These are phyloP conservation scores for Diorhabda sublineata DNA, from an alignment of 1,140 invertebrate genomes.

Conservation along the genomic window DNA sequence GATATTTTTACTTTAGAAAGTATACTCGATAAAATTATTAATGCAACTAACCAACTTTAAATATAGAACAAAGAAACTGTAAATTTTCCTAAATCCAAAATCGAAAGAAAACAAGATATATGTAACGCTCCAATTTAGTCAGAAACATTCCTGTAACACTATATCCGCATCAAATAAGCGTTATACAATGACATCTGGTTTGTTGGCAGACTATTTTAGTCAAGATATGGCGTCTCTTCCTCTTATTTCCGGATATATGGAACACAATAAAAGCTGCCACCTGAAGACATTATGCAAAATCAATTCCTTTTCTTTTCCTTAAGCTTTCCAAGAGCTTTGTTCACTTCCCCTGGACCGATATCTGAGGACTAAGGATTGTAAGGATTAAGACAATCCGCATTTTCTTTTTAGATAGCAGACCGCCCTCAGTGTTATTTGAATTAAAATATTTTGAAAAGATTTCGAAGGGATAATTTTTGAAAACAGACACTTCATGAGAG, in stretches of 20 bases:
- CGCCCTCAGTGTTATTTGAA: conserved; percentile 16
- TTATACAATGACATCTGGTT: conserved; percentile 40
- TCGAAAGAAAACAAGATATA: conserved; percentile 5
- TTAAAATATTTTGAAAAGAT: conserved; percentile 18
- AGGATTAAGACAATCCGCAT: conserved; percentile 44
- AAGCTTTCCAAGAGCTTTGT: conserved; percentile 28
- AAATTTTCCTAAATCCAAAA: conserved; percentile 3
- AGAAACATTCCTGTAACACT: conserved; percentile 22
- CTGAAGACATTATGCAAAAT: conserved; percentile 49
- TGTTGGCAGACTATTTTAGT: conserved; percentile 38
- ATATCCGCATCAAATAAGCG: conserved; percentile 37
- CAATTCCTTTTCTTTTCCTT: conserved; percentile 44
- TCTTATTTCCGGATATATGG: conserved; percentile 43
- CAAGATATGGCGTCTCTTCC: conserved; percentile 29
- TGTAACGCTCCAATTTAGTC: neutral
- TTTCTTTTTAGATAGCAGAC: conserved; percentile 25
- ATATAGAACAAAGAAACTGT: neutral
- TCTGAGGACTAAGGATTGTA: conserved; percentile 28
- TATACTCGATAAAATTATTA: too few species aligned
- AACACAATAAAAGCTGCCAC: conserved; percentile 44
- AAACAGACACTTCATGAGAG: conserved; percentile 7
- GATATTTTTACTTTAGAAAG: too few species aligned
- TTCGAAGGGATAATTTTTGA: conserved; percentile 4
- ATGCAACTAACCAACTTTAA: too few species aligned
- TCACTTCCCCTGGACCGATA: conserved; percentile 29